phyloP scores from a whole-genome alignment of 2,888 invertebrate species.

The Marasmarcha lunaedactyla region DNA sequence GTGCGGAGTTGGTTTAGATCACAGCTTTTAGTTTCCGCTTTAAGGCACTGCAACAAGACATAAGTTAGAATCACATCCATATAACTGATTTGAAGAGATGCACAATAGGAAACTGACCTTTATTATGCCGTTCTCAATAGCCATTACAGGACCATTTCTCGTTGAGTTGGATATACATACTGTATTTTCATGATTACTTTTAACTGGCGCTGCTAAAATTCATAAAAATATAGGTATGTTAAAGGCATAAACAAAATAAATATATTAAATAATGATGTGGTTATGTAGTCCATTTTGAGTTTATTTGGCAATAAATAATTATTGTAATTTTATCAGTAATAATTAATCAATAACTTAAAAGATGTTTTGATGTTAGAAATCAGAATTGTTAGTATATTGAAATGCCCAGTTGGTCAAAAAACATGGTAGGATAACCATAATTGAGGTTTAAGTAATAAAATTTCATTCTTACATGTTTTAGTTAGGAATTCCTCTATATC shows the following conservation, averaged over 20 bases:
- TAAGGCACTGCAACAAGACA: constrained; percentile 29
- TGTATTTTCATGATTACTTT: background rate
- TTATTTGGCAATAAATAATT: no score
- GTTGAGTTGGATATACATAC: constrained; percentile 19
- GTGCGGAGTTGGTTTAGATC: constrained; percentile 18
- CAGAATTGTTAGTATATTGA: no score
- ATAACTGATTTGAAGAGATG: no score
- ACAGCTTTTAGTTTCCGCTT: constrained; percentile 26
- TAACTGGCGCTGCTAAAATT: background rate
- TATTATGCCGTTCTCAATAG: constrained; percentile 61
- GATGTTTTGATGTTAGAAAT: no score
- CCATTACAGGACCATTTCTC: constrained; percentile 41
- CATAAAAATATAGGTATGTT: background rate
- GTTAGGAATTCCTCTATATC: constrained; percentile 57
- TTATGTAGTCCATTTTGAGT: no score
- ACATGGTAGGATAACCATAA: no score
- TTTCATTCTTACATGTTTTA: constrained; percentile 37
- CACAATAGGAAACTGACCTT: constrained; percentile 46
- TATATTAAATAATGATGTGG: no score
- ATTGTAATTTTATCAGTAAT: no score
- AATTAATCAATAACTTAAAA: no score
- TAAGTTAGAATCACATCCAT: constrained; percentile 2
- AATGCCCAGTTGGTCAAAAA: no score
- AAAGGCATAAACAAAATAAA: no score
- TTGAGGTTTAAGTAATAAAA: no score